Conservation (phyloP, 2,888 invertebrate genomes). For the Perizoma flavofasciatum region DNA sequence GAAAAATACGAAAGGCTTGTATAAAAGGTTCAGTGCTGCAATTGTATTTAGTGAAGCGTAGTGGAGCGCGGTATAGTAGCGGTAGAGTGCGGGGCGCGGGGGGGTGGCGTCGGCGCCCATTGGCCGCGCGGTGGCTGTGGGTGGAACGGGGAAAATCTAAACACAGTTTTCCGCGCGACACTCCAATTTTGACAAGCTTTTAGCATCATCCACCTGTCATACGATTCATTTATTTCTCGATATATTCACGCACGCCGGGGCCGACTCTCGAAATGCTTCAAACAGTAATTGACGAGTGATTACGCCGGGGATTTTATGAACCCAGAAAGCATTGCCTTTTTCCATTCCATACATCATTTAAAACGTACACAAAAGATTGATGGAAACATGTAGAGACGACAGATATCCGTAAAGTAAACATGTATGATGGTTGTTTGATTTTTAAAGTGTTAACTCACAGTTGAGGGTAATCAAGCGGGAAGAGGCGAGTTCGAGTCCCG, state of each 20-base stretch:
- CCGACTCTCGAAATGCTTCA: slow-evolving; percentile 52
- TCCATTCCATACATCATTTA: slow-evolving; percentile 25
- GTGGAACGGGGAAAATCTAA: slow-evolving; percentile 72
- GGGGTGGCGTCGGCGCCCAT: slow-evolving; percentile 63
- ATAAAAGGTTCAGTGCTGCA: slow-evolving; percentile 42
- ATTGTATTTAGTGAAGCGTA: slow-evolving; percentile 54
- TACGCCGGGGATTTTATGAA: slow-evolving; percentile 54
- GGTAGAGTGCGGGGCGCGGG: slow-evolving; percentile 51
- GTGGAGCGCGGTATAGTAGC: slow-evolving; percentile 50
- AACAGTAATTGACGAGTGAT: slow-evolving; percentile 60
- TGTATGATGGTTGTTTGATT: not conserved
- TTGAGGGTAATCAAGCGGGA: no score
- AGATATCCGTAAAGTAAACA: not conserved
- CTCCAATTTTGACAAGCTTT: slow-evolving; percentile 76
- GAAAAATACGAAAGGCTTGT: slow-evolving; percentile 38
- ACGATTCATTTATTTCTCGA: slow-evolving; percentile 56
- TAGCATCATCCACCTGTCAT: slow-evolving; percentile 72
- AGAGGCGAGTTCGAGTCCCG: no score
- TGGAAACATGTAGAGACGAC: slow-evolving; percentile 1
- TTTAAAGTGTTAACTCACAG: no score
- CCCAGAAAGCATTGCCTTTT: slow-evolving; percentile 29
- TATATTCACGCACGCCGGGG: slow-evolving; percentile 46
- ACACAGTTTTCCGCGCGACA: slow-evolving; percentile 62
- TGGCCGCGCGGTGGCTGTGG: slow-evolving; percentile 74
- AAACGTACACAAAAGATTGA: slow-evolving; percentile 23